These are phyloP conservation scores for Antrozous pallidus DNA, from an alignment of 2,797 vertebrate species.

Conservation along the genomic window DNA sequence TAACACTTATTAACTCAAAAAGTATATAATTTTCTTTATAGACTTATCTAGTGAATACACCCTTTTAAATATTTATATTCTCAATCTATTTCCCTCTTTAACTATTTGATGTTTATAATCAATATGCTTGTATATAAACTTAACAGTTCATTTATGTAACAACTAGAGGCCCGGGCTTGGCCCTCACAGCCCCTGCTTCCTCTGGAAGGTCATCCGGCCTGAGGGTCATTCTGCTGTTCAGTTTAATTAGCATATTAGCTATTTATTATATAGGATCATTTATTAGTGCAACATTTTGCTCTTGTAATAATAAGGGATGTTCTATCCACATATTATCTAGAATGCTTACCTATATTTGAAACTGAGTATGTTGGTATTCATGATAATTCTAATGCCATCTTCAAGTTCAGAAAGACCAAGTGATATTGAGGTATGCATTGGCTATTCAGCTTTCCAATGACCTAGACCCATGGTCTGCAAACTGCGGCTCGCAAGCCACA, in stretches of 20 bases:
- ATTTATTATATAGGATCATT: background rate
- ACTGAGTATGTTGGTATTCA: constrained; percentile 5
- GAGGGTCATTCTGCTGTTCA: too few species aligned
- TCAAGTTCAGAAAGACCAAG: background rate
- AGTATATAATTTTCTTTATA: constrained; percentile 1
- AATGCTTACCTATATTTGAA: constrained; percentile 33
- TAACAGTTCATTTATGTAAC: background rate
- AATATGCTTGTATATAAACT: background rate
- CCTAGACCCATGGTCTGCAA: background rate
- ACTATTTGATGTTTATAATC: background rate
- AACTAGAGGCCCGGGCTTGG: background rate
- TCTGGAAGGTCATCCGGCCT: too few species aligned
- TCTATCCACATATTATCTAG: background rate
- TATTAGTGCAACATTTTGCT: background rate
- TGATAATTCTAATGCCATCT: background rate
- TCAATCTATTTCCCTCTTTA: constrained; percentile 2
- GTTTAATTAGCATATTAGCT: too few species aligned
- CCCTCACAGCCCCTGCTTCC: too few species aligned
- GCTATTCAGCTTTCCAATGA: background rate
- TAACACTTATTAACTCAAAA: background rate
- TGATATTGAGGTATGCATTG: background rate
- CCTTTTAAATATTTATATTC: constrained; percentile 4
- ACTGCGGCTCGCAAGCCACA: too few species aligned
- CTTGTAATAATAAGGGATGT: constrained; percentile 26
- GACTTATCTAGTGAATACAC: background rate